Base-by-base conservation (phyloP, 2,113 vertebrate genomes). In the Anolis sagrei region DNA sequence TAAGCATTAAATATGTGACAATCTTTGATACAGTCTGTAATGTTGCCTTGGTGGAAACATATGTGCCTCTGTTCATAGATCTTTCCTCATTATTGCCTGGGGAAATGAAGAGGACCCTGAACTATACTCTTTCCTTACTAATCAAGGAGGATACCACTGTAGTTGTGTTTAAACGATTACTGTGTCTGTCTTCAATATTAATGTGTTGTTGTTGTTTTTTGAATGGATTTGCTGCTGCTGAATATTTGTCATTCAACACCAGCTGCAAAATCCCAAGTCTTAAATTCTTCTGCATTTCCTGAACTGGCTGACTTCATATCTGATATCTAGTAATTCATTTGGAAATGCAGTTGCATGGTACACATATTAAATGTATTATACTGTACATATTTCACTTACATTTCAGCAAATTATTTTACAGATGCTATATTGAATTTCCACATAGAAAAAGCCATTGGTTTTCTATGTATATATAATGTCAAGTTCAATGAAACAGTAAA, bases 1-100 rank as follows among this genome's bases (percentile, higher is more conserved):
- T 89, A 93, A 95, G 90, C 91, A 94, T 92, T 92, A 94, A 92
- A 93, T 85, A 89, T 89, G 58, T 94, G 91, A 90, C 82, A 88
- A 83, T 86, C 64, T 79, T 93, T 82, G 68, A n/a, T 87, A 49
- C 75, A 86, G 84, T 58, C 73, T 92, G 82, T 32, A 77, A 84
- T 90, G 88, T 90, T 69, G 5, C 69, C 32, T 89, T 90, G 89
- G 76, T 86, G 90, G 91, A 91, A 92, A 82, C 74, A 32, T 64
- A 39, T 44, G 81, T 61, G 19, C 9, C 86, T 36, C 23, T 73
- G 27, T 70, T 11, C 74, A 90, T 83, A 58, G 73, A 19, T 76
- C 44, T 74, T 73, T 64, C 29, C 36, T 11, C 51, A 64, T 34
- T 14, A 81, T 64, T 74, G 19, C 11, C 13, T 62, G 70, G 5